phyloP scores from a whole-genome alignment of 2,113 vertebrate species.

The Chaetodon auriga region DNA sequence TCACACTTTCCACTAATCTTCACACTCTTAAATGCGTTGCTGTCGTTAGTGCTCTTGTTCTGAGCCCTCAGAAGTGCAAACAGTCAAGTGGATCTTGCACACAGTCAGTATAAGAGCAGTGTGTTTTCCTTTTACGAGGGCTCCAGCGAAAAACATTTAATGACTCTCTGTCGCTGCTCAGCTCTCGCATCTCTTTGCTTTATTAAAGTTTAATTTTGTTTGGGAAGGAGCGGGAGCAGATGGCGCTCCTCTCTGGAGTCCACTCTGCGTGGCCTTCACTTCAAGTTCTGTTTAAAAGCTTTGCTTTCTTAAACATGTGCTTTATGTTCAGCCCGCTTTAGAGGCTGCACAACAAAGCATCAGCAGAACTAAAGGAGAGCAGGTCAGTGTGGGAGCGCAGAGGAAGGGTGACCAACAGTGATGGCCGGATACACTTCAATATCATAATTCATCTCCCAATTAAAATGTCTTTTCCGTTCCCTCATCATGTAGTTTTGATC shows the following conservation, averaged over 20 bases:
- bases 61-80: background rate
- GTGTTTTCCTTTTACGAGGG: background rate
- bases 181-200: conserved; percentile 16
- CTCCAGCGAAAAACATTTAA: conserved; percentile 18
- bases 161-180: background rate
- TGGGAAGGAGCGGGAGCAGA: background rate
- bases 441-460: no score
- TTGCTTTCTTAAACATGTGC: background rate
- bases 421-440: background rate
- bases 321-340: background rate
- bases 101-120: background rate
- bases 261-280: background rate
- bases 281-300: conserved; percentile 1
- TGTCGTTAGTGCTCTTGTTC: no score
- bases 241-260: background rate
- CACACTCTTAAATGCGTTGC: background rate
- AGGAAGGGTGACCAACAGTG: background rate
- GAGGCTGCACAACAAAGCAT: background rate
- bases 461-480: background rate
- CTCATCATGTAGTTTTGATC: background rate
- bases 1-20: background rate
- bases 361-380: background rate
- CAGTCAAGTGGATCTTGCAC: no score
- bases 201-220: conserved; percentile 58
- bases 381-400: background rate